Conservation (phyloP, 2,797 vertebrate species). For the Anisognathus igniventris region DNA sequence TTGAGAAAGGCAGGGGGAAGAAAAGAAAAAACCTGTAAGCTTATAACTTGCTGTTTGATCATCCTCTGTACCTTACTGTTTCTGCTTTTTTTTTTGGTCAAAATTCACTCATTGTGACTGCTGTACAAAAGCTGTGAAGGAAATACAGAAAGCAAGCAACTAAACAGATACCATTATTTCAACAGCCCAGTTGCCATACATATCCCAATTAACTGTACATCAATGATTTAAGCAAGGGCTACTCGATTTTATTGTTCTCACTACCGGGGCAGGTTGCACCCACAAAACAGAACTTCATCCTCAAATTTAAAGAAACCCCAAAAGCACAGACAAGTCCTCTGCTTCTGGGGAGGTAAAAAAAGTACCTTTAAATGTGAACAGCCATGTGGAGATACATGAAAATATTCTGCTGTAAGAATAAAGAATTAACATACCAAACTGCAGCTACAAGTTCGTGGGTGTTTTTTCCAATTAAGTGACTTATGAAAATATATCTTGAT, state of each 20-base stretch:
- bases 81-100: background rate
- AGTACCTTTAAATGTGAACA: background rate
- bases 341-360: background rate
- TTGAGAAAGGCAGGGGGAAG: background rate
- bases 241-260: background rate
- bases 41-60: background rate
- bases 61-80: background rate
- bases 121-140: background rate
- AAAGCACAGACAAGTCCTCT: background rate
- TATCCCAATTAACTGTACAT: background rate
- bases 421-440: background rate
- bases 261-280: background rate
- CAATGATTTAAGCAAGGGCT: background rate
- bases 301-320: background rate
- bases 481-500: background rate
- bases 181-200: background rate
- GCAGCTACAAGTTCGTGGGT: background rate
- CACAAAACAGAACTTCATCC: constrained; percentile 2
- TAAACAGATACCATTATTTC: background rate
- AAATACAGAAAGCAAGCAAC: background rate
- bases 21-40: background rate
- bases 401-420: background rate
- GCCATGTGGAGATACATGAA: rapidly evolving
- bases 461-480: background rate
- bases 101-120: constrained; percentile 8